These are phyloP conservation scores for Hydropotes inermis DNA, from an alignment of 2,113 vertebrate genomes.

Conservation along the genomic window DNA sequence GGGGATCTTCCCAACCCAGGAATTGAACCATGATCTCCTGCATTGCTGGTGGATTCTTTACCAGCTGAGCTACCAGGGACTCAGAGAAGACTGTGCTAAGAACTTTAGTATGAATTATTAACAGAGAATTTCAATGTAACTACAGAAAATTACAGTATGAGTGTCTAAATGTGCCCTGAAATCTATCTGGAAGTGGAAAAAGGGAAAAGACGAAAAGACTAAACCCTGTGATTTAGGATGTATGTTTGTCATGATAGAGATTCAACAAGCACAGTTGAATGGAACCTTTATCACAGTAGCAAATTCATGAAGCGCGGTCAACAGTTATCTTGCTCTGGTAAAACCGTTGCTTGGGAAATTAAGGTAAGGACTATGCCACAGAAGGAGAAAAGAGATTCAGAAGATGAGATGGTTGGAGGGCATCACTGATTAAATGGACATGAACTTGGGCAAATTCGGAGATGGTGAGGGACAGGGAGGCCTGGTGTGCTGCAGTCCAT, in stretches of 20 bases:
- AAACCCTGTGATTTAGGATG: background rate
- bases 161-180: background rate
- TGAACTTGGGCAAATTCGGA: background rate
- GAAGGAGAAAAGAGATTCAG: background rate
- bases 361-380: background rate
- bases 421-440: background rate
- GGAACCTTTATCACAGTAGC: background rate
- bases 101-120: background rate
- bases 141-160: background rate
- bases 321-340: background rate
- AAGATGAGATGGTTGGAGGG: background rate
- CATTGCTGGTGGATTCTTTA: background rate
- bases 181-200: background rate
- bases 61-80: background rate
- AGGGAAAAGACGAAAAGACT: background rate
- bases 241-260: background rate
- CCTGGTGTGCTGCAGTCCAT: background rate
- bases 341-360: background rate
- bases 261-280: background rate
- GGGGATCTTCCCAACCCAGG: background rate
- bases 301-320: background rate
- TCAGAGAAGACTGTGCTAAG: background rate
- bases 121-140: background rate
- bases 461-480: background rate
- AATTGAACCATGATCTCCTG: background rate